These are phyloP conservation scores for Planiliza haematocheilus DNA, from an alignment of 2,113 vertebrate genomes.

Conservation along the genomic window DNA sequence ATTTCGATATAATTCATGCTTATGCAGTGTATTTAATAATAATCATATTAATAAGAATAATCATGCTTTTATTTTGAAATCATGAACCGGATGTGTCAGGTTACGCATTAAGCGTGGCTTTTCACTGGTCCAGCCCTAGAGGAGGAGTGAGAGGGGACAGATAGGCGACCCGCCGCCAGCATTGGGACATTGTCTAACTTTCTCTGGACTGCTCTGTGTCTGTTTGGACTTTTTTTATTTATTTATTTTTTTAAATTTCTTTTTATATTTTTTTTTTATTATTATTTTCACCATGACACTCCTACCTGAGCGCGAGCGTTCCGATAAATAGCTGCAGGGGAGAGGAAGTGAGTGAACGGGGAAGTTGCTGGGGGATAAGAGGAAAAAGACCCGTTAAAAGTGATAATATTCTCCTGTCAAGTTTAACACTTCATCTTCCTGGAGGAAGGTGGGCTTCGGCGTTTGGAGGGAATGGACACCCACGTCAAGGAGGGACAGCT, in stretches of 20 bases:
- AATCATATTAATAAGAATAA: no score
- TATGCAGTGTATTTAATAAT: no score
- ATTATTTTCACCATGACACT: slow-evolving; percentile 21
- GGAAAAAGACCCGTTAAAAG: slow-evolving; percentile 40
- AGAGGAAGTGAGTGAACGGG: slow-evolving; percentile 72
- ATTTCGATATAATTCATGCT: no score
- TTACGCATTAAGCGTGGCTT: not conserved
- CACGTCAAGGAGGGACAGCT: slow-evolving; percentile 86
- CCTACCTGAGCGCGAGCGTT: not conserved
- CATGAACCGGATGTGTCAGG: not conserved
- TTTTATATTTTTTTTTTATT: no score
- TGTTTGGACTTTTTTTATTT: not conserved
- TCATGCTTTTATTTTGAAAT: slow-evolving; percentile 60
- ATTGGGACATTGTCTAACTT: slow-evolving; percentile 6
- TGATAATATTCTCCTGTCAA: slow-evolving; percentile 36
- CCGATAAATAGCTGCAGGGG: not conserved
- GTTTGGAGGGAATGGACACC: slow-evolving; percentile 78
- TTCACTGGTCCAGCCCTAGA: slow-evolving; percentile 6
- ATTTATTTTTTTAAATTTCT: no score
- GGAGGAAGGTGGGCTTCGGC: slow-evolving; percentile 2
- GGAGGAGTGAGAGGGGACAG: slow-evolving; percentile 55
- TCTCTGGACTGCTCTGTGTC: slow-evolving; percentile 14
- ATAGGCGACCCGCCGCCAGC: slow-evolving; percentile 20
- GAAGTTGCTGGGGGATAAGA: slow-evolving; percentile 66
- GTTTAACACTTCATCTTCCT: slow-evolving; percentile 12